These are phyloP conservation scores for Pipistrellus pygmaeus DNA, from an alignment of 2,797 vertebrate genomes.

Conservation along the genomic window DNA sequence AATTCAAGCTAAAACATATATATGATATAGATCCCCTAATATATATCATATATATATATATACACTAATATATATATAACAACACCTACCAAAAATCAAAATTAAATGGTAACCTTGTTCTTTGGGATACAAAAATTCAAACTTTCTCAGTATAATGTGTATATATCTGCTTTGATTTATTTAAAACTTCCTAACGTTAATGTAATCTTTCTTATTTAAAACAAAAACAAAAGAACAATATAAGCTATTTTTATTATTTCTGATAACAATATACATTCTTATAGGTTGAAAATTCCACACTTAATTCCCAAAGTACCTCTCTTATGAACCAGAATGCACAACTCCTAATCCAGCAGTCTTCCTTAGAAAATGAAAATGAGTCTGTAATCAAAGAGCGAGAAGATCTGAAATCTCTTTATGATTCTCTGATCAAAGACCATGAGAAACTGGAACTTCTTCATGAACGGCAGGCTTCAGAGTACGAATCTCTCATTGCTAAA, in stretches of 20 bases:
- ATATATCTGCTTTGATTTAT: conserved; percentile 3
- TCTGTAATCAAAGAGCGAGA: conserved; percentile 93
- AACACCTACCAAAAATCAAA: conserved; percentile 50
- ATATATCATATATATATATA: not conserved
- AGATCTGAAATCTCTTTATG: conserved; percentile 95
- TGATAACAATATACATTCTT: conserved; percentile 56
- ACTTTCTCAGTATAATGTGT: conserved; percentile 5
- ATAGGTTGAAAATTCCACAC: conserved; percentile 97
- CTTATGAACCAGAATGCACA: conserved; percentile 98
- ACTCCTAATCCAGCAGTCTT: conserved; percentile 95
- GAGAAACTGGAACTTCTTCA: conserved; percentile 97
- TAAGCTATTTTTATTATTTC: conserved; percentile 25
- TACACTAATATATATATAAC: not conserved
- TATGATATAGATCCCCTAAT: not conserved
- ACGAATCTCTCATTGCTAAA: conserved; percentile 95
- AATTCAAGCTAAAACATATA: conserved; percentile 32
- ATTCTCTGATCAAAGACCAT: conserved; percentile 95
- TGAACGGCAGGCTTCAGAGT: conserved; percentile 95
- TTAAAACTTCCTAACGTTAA: conserved; percentile 45
- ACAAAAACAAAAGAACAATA: not conserved
- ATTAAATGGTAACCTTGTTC: conserved; percentile 45
- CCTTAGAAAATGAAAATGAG: conserved; percentile 95
- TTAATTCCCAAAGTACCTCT: conserved; percentile 94
- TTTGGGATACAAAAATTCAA: conserved; percentile 43
- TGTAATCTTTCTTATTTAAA: not conserved